Base-by-base conservation (phyloP, 2,113 vertebrate species). In the Mesembrinibis cayennensis region DNA sequence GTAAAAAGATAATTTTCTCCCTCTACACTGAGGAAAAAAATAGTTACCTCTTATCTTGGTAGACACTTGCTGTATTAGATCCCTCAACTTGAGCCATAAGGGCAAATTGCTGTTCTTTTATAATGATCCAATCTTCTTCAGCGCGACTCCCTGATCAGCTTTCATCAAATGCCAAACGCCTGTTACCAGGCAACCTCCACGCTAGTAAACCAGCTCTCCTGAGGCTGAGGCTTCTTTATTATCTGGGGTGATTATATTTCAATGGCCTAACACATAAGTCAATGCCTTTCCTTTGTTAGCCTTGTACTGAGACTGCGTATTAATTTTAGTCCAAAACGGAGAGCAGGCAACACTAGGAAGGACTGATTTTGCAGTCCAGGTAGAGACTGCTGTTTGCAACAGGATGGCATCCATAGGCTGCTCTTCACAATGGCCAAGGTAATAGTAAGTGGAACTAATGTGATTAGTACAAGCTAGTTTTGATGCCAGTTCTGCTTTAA, bases 51-150 rank as follows among this genome's bases (percentile, higher is more conserved):
- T 77, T 94, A 88, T 90, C 78, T 94, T 10, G 13, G 36, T 49
- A 82, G 87, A 82, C 56, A 67, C 30, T 91, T 82, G 16, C 82
- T 88, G 53, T 58, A 77, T 93, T 80, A 90, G 70, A 65, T 82
- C 53, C 53, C 49, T 90, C 61, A 80, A 38, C 56, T 38, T 69
- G 67, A 96, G 58, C 70, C 82, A 58, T 77, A 82, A 94, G 85
- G 53, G 82, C 70, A 56, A 94, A 82, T 79, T 87, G 87, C 87
- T 82, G 25, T 83, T 94, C 90, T 90, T 69, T 69, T 82, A 32
- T 93, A 94, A 86, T n/a, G 84, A 94, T 85, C 62, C 78, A 80
- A 1, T 93, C 70, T 88, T 84, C 83, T 92, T 59, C 87, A 93
- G 53, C 7, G 25, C 2, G 7, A 36, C 56, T 88, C 84, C 70